Evolutionary conservation across 2,888 invertebrate genomes (phyloP).

Genomic region (Atrina japonica): DNA sequence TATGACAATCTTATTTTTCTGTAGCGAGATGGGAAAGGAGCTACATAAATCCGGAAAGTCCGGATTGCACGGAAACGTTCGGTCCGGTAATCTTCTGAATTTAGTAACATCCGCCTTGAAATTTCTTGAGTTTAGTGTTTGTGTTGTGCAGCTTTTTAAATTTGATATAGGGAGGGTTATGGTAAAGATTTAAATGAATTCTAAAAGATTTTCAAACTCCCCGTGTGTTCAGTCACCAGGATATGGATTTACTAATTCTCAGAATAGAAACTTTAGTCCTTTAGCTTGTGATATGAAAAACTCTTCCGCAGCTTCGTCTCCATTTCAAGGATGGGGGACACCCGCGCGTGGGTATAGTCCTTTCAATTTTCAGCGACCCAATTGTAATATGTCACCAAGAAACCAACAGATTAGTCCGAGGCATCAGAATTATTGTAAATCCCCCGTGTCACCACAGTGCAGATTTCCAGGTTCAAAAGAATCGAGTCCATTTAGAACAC

Average conservation of each 20-base stretch:
- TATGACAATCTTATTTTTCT: too few relatives aligned
- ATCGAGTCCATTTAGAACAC: constrained; percentile 48
- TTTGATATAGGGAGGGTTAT: too few relatives aligned
- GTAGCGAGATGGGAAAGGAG: too few relatives aligned
- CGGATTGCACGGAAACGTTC: too few relatives aligned
- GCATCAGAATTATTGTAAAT: constrained; percentile 25
- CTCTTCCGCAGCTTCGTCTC: not conserved
- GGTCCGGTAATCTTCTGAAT: too few relatives aligned
- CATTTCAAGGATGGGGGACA: constrained; percentile 27
- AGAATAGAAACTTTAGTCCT: not conserved
- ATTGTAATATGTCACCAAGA: constrained; percentile 5
- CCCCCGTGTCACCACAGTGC: not conserved
- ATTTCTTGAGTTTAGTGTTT: too few relatives aligned
- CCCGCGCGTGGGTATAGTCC: constrained; percentile 34
- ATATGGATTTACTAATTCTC: not conserved
- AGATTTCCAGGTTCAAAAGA: constrained; percentile 25
- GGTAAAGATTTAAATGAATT: not conserved
- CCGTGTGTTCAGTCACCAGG: not conserved
- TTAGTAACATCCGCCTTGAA: too few relatives aligned
- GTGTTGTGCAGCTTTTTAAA: too few relatives aligned
- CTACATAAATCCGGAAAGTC: too few relatives aligned
- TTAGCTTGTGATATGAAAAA: not conserved
- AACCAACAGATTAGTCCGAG: constrained; percentile 36
- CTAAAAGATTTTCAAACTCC: not conserved
- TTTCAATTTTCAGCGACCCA: too few relatives aligned